Evolutionary conservation across 2,797 vertebrate species (phyloP), one percentile per base, ranked within the genome.

Genomic region (Hypotaenidia okinawae): DNA sequence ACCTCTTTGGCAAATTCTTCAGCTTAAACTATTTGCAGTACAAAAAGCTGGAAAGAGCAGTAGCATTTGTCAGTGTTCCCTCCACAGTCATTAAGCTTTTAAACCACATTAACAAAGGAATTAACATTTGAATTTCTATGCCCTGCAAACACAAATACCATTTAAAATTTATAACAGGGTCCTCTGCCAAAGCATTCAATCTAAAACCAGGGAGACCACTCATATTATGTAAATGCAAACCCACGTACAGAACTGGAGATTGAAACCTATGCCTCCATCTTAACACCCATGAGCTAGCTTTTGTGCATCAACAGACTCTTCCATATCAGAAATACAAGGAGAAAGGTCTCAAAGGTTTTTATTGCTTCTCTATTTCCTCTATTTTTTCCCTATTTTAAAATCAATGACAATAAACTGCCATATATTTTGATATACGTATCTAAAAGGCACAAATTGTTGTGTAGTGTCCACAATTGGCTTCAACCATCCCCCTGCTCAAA

Each of bases 1-100:
- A 18, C 47, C 43, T 90, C 57, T 83, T 54, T 74, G 82, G 58
- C 57, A 91, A 88, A 70, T 62, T 90, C 93, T 76, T 90, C 74
- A 84, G 57, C 23, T 45, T 77, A 51, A 94, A 95, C 54, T 47
- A 73, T 70, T 91, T 94, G 67, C 64, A 69, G 74, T 27, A 78
- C n/a, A 91, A 35, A 84, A 75, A 57, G 51, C 52, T 91, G 35
- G 61, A 45, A 92, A 70, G 51, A 91, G 18, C 64, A 70, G 0
- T 4, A 69, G 25, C 30, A 59, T 78, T 78, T 62, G 55, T 72
- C 54, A 59, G 32, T 24, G 27, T 30, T 78, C 37, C 22, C 22
- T 91, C 51, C 30, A 24, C 10, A 18, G 6, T 37, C 67, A 86
- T 70, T 45, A 66, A 61, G 47, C 67, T 79, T 84, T 81, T 32